Evolutionary conservation across 2,888 invertebrate genomes (phyloP).

Genomic region (Hemicrepidius hirtus): DNA sequence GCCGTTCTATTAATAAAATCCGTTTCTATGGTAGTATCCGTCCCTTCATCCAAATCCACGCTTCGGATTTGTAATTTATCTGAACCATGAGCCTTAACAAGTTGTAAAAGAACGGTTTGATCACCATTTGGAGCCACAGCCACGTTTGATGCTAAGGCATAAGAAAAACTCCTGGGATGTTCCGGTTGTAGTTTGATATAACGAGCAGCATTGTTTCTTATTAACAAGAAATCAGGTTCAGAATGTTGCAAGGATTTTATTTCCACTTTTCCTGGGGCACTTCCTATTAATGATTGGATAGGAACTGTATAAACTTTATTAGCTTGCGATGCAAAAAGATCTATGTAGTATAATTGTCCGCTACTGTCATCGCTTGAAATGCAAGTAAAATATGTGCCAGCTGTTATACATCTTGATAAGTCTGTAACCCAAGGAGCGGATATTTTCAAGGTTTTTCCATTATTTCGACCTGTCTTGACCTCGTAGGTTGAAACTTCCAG

Average conservation of each 20-base stretch:
- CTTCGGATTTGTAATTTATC: constrained; percentile 63
- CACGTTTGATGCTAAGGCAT: constrained; percentile 70
- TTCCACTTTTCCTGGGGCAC: constrained; percentile 55
- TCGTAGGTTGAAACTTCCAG: constrained; percentile 80
- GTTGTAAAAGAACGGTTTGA: constrained; percentile 62
- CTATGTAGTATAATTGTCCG: constrained; percentile 77
- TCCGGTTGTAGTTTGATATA: constrained; percentile 59
- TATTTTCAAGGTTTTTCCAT: constrained; percentile 75
- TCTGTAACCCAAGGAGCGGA: constrained; percentile 77
- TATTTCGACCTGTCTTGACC: constrained; percentile 76
- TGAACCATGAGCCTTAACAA: constrained; percentile 62
- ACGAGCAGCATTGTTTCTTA: constrained; percentile 61
- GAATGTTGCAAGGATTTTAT: constrained; percentile 58
- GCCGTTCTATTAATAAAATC: constrained; percentile 31
- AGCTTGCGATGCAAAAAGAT: constrained; percentile 75
- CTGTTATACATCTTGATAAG: constrained; percentile 74
- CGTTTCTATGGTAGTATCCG: constrained; percentile 51
- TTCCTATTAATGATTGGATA: constrained; percentile 58
- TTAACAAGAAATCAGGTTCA: constrained; percentile 58
- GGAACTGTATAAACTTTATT: constrained; percentile 54
- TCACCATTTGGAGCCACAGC: constrained; percentile 63
- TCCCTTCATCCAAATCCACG: constrained; percentile 59
- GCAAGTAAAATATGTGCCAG: constrained; percentile 80
- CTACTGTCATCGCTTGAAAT: constrained; percentile 74
- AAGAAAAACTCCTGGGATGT: constrained; percentile 73